phyloP scores from a whole-genome alignment of 2,113 vertebrate genomes.

The Ciconia boyciana region DNA sequence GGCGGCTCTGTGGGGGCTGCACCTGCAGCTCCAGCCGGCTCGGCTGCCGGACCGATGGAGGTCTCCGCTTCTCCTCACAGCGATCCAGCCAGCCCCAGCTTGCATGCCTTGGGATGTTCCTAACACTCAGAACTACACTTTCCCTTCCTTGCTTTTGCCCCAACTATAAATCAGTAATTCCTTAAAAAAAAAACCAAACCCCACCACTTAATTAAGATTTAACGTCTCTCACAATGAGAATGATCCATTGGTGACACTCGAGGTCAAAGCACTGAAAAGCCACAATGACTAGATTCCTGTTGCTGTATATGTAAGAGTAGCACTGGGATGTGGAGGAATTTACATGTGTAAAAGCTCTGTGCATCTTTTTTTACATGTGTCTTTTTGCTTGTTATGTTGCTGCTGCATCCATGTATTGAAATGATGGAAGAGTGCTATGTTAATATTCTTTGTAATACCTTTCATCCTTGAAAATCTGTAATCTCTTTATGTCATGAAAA shows the following conservation, averaged over 20 bases:
- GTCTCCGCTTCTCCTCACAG: too few relatives aligned
- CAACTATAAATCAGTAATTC: background rate
- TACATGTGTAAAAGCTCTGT: background rate
- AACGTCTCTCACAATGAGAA: background rate
- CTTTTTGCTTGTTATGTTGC: background rate
- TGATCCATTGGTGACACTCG: background rate
- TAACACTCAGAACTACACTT: background rate
- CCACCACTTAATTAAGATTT: background rate
- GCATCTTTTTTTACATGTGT: accelerated
- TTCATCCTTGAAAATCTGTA: background rate
- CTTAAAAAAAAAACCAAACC: background rate
- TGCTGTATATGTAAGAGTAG: background rate
- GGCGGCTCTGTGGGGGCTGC: too few relatives aligned
- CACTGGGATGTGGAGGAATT: background rate
- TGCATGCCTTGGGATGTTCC: background rate
- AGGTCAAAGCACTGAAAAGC: background rate
- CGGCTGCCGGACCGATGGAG: too few relatives aligned
- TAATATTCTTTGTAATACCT: background rate
- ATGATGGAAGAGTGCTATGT: background rate
- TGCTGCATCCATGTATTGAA: background rate
- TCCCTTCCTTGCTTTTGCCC: background rate
- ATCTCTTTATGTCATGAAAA: background rate
- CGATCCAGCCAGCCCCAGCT: background rate
- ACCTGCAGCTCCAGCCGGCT: too few relatives aligned
- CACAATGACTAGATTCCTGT: background rate